phyloP scores from a whole-genome alignment of 2,113 vertebrate genomes.

The Lucifuga dentata region DNA sequence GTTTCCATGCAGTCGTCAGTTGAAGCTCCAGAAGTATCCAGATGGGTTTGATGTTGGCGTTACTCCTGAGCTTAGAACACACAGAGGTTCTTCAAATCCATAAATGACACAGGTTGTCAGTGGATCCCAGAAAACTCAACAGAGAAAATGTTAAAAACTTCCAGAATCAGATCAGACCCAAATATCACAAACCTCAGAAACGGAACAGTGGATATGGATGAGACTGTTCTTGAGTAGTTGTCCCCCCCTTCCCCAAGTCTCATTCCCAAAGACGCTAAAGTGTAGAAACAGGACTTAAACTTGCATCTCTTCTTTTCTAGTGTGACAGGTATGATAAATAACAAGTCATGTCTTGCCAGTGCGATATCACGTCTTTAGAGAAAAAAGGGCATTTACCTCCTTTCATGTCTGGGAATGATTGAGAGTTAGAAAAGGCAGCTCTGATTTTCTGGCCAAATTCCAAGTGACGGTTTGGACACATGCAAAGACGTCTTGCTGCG shows the following conservation, averaged over 20 bases:
- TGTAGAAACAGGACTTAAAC: constrained; percentile 37
- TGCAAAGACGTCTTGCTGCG: constrained; percentile 67
- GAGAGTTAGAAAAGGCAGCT: constrained; percentile 57
- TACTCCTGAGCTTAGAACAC: constrained; percentile 21
- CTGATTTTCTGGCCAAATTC: constrained; percentile 67
- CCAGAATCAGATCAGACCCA: constrained; percentile 10
- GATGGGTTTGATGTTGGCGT: constrained; percentile 21
- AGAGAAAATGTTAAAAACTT: neutral
- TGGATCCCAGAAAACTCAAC: constrained; percentile 1
- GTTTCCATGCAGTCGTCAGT: constrained; percentile 19
- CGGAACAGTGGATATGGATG: constrained; percentile 28
- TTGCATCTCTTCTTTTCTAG: constrained; percentile 5
- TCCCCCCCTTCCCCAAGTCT: neutral
- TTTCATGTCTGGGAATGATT: constrained; percentile 58
- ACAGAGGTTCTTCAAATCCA: constrained; percentile 11
- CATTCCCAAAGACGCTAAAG: constrained; percentile 39
- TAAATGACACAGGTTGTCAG: constrained; percentile 11
- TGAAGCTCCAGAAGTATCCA: constrained; percentile 4
- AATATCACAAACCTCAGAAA: constrained; percentile 25
- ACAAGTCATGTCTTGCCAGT: constrained; percentile 61
- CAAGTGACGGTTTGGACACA: constrained; percentile 68
- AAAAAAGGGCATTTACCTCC: constrained; percentile 56
- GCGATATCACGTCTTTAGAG: constrained; percentile 61
- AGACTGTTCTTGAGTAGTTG: constrained; percentile 28
- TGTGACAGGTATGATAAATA: constrained; percentile 71